phyloP scores from a whole-genome alignment of 2,797 vertebrate genomes.

The Vipera latastei region DNA sequence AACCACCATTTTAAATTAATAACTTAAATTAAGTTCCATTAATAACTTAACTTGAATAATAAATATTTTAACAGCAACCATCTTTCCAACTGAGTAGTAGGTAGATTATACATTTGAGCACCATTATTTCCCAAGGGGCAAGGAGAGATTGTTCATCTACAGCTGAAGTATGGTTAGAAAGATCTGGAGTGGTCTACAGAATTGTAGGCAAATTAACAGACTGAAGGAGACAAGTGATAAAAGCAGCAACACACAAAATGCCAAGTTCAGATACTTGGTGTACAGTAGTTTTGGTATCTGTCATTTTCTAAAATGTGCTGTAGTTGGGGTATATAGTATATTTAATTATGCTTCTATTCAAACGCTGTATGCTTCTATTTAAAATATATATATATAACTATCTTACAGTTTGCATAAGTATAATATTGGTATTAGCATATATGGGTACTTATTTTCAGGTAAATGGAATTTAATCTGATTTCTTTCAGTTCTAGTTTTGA shows the following conservation, averaged over 20 bases:
- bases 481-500: too few species aligned
- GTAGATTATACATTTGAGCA: neutral
- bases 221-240: neutral
- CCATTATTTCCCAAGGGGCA: neutral
- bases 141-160: neutral
- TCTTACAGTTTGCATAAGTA: too few species aligned
- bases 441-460: too few species aligned
- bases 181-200: neutral
- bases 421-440: too few species aligned
- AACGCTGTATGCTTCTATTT: too few species aligned
- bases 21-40: neutral
- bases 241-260: neutral
- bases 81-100: neutral
- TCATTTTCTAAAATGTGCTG: neutral
- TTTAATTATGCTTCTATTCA: too few species aligned
- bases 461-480: too few species aligned
- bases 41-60: too few species aligned
- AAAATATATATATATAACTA: too few species aligned
- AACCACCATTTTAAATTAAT: neutral
- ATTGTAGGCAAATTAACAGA: neutral
- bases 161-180: neutral
- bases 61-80: fast-evolving
- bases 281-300: neutral
- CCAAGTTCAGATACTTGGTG: neutral
- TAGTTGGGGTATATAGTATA: too few species aligned